Evolutionary conservation across 2,797 vertebrate genomes (phyloP), one percentile per base, ranked within the genome.

Genomic region (Tokudaia muenninki): DNA sequence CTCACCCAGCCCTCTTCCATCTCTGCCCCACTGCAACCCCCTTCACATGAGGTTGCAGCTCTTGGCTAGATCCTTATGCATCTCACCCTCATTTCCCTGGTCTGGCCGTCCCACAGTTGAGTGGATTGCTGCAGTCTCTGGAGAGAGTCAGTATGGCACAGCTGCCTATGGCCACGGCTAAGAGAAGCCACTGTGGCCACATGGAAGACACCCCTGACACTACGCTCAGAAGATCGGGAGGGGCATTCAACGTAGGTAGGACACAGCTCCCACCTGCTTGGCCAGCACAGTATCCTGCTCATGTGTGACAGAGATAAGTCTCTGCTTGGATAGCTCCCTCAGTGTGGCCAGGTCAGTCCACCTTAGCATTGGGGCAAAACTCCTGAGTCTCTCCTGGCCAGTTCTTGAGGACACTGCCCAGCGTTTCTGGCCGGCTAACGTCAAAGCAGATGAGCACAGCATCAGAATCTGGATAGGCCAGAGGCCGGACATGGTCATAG

Each of bases 371-470:
- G 97, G 99, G 99, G 98, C 99, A 99, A 96, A 99, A 99, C 98
- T 99, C 99, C 97, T 99, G 99, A 0, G 99, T 99, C 97, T 99
- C 99, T 37, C 99, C 99, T 98, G 99, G 99, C 99, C 99, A 99
- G 99, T 99, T 99, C 97, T 99, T 99, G 97, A 99, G 99, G 97
- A 99, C 99, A 1, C 99, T 99, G 99, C 99, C 99, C 98, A 99
- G 98, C 34, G 99, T 99, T 98, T 99, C 99, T 0, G 99, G 99
- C 87, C 99, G 99, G 98, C 99, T 99, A 98, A 99, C 99, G 98
- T 99, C 99, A 0, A 99, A 99, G 98, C 99, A 99, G 99, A 99
- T 99, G 98, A 99, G 99, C 92, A 99, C 99, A 0, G 99, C 99
- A 0, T 99, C 99, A 0, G 99, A 99, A 97, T 99, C 99, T 0